These are phyloP conservation scores for Schrankia costaestrigalis DNA, from an alignment of 2,888 invertebrate species.

Conservation along the genomic window DNA sequence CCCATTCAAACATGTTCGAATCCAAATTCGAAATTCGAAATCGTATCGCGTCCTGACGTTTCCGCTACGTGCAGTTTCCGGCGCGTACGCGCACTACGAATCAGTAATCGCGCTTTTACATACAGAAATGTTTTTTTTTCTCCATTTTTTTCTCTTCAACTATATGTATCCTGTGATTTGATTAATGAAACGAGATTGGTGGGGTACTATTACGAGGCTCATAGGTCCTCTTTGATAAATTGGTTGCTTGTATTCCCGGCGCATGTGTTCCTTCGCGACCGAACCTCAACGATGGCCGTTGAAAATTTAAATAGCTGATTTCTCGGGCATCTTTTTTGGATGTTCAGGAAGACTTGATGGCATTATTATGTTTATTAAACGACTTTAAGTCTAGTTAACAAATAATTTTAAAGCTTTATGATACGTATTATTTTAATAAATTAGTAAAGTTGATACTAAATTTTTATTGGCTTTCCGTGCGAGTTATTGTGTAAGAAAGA, in stretches of 20 bases:
- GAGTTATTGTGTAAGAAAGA: background rate
- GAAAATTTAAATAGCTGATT: constrained; percentile 33
- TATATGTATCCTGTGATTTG: constrained; percentile 75
- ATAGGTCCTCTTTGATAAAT: constrained; percentile 60
- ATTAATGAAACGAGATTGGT: constrained; percentile 69
- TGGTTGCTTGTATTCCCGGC: constrained; percentile 57
- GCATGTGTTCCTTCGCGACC: constrained; percentile 52
- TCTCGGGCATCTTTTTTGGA: constrained; percentile 15
- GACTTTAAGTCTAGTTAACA: constrained; percentile 5
- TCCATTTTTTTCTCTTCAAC: constrained; percentile 38
- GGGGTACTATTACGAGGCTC: constrained; percentile 59
- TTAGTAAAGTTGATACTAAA: background rate
- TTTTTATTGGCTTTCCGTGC: background rate
- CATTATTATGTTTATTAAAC: constrained; percentile 16
- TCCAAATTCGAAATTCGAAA: constrained; percentile 76
- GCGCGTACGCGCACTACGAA: constrained; percentile 67
- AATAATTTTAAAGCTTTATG: constrained; percentile 4
- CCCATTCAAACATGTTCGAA: constrained; percentile 62
- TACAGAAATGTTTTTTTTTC: constrained; percentile 41
- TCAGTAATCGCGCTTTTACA: constrained; percentile 65
- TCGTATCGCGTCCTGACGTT: constrained; percentile 79
- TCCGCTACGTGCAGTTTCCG: constrained; percentile 77
- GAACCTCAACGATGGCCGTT: constrained; percentile 43
- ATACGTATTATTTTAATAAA: constrained; percentile 1
- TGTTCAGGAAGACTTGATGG: constrained; percentile 21